These are phyloP conservation scores for Percina caprodes DNA, from an alignment of 2,113 vertebrate genomes.

Conservation along the genomic window DNA sequence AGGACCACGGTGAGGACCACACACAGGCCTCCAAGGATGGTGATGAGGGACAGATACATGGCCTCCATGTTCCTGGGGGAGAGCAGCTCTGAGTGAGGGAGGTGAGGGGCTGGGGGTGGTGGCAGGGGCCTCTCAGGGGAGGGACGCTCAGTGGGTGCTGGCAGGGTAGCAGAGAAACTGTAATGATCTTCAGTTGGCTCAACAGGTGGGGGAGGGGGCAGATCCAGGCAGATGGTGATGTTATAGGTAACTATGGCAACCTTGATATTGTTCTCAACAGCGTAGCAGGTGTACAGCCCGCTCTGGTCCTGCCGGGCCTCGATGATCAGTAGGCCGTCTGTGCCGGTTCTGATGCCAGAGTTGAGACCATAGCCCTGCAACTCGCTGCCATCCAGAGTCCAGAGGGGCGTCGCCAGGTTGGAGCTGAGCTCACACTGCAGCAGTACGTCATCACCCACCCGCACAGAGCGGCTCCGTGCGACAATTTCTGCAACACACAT, in stretches of 20 bases:
- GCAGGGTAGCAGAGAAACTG: constrained; percentile 8
- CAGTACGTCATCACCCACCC: constrained; percentile 90
- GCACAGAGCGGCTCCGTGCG: constrained; percentile 87
- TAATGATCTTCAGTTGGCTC: constrained; percentile 15
- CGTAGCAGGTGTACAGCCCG: constrained; percentile 89
- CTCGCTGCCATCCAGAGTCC: constrained; percentile 86
- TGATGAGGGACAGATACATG: constrained; percentile 90
- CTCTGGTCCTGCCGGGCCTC: constrained; percentile 85
- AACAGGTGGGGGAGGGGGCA: constrained; percentile 33
- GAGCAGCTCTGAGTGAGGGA: constrained; percentile 73
- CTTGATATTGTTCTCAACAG: constrained; percentile 87
- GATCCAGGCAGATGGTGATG: constrained; percentile 79
- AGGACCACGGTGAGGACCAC: constrained; percentile 88
- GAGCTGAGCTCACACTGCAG: constrained; percentile 94
- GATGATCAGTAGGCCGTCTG: constrained; percentile 91
- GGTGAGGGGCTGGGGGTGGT: constrained; percentile 25
- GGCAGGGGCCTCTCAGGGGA: constrained; percentile 54
- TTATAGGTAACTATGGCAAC: constrained; percentile 85
- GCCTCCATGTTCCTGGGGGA: constrained; percentile 83
- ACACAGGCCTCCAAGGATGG: constrained; percentile 89
- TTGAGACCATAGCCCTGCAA: constrained; percentile 78
- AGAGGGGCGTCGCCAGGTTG: constrained; percentile 90
- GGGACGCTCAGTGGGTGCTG: constrained; percentile 12
- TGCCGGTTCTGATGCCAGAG: constrained; percentile 86
- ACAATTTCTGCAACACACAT: constrained; percentile 54